Percentiles rank a stretch among this genome's conserved stretches.
Conservation (phyloP, 1,140 invertebrate genomes). For the Aphis craccivora region DNA sequence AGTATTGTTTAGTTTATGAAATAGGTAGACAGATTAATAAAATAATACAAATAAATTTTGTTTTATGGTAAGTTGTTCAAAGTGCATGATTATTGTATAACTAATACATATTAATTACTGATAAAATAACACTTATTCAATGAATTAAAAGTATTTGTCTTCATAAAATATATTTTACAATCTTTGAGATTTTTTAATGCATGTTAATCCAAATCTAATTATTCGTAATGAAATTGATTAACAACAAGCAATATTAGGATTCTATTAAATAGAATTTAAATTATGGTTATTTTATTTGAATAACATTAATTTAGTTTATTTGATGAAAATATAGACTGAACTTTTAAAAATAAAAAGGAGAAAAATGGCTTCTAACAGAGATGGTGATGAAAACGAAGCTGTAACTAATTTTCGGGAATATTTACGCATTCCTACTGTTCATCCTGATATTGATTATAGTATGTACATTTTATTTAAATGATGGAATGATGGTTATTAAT, state of each 20-base stretch:
- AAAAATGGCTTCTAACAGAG: conserved; percentile 36
- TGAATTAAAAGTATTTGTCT: background rate
- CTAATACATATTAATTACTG: background rate
- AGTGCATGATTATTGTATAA: background rate
- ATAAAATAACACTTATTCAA: background rate
- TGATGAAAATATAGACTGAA: conserved; percentile 6
- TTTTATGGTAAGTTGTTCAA: background rate
- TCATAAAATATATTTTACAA: background rate
- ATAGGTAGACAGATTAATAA: background rate
- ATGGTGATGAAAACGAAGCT: conserved; percentile 68
- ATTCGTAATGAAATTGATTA: background rate
- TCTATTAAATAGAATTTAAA: background rate
- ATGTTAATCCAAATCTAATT: background rate
- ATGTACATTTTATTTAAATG: conserved; percentile 63
- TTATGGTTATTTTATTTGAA: background rate
- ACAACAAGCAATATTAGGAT: background rate
- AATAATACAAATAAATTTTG: background rate
- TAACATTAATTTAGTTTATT: background rate
- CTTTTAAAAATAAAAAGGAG: background rate
- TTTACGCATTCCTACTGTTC: conserved; percentile 80
- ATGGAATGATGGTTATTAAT: background rate
- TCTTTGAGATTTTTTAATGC: background rate
- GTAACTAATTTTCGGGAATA: conserved; percentile 82
- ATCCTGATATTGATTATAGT: conserved; percentile 85
- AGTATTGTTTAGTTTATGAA: background rate